Conservation (phyloP, 2,888 invertebrate species). For the Hypomecis punctinalis region DNA sequence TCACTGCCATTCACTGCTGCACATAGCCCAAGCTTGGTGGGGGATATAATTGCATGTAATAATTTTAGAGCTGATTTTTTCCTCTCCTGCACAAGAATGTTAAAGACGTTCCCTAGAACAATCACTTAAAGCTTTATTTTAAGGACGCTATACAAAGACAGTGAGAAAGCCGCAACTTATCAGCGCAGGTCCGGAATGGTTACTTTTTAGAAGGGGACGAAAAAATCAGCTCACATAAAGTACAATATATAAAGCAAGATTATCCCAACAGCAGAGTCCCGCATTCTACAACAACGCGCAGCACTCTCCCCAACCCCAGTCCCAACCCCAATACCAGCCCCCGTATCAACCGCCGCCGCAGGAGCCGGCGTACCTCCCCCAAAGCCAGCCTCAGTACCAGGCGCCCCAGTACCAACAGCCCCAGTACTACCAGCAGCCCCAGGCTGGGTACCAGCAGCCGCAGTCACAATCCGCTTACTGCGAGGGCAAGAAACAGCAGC, state of each 20-base stretch:
- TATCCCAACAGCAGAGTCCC: conserved; percentile 76
- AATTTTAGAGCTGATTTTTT: conserved; percentile 26
- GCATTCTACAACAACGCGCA: conserved; percentile 80
- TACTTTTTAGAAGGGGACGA: neutral
- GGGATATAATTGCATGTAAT: conserved; percentile 63
- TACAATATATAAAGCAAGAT: conserved; percentile 54
- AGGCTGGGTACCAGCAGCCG: conserved; percentile 50
- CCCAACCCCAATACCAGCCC: conserved; percentile 48
- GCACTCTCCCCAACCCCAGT: conserved; percentile 67
- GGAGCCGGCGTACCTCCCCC: conserved; percentile 47
- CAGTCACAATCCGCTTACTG: conserved; percentile 63
- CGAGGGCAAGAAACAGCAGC: conserved; percentile 73
- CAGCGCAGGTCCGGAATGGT: neutral
- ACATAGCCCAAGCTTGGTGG: conserved; percentile 70
- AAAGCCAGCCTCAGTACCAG: conserved; percentile 45
- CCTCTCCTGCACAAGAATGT: neutral
- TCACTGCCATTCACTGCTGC: conserved; percentile 71
- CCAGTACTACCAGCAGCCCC: conserved; percentile 53
- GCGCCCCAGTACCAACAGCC: conserved; percentile 44
- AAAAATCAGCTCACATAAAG: conserved; percentile 23
- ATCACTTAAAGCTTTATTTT: too few species aligned
- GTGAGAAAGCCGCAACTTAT: neutral
- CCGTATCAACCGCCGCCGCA: conserved; percentile 35
- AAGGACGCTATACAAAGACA: neutral
- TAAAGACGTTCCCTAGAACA: too few species aligned